These are phyloP conservation scores for Pangasius larnaudii DNA, from an alignment of 2,797 vertebrate genomes.

Conservation along the genomic window DNA sequence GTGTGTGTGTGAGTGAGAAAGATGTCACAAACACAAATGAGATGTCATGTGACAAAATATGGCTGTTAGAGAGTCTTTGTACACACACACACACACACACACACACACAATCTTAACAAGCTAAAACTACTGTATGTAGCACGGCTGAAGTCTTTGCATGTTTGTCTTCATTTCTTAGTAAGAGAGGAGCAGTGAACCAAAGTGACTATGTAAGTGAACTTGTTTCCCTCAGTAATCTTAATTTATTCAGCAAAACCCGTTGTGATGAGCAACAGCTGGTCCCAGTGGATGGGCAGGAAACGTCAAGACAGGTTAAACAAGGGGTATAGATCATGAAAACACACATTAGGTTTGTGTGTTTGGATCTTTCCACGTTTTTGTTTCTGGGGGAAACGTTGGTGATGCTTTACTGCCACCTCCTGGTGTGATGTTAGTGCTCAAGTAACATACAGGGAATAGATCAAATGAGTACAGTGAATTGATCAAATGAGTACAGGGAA, in stretches of 20 bases:
- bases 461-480: not conserved
- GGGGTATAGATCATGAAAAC: not conserved
- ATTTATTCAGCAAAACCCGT: not conserved
- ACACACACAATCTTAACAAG: not conserved
- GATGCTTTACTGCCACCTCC: constrained; percentile 11
- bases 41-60: constrained; percentile 7
- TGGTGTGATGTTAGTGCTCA: not conserved
- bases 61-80: no score
- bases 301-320: not conserved
- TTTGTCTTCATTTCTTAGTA: not conserved
- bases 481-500: no score
- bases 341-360: not conserved
- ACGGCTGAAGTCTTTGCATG: not conserved
- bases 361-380: not conserved
- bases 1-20: not conserved
- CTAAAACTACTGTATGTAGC: not conserved
- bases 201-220: not conserved
- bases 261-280: not conserved
- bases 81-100: not conserved
- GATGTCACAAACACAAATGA: not conserved
- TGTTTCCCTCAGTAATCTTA: not conserved
- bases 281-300: not conserved
- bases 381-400: not conserved
- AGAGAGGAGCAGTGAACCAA: not conserved
- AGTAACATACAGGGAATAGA: not conserved